Evolutionary conservation across 2,797 vertebrate genomes (phyloP), one percentile per base, ranked within the genome.

Genomic region (Coregonus ussuriensis): DNA sequence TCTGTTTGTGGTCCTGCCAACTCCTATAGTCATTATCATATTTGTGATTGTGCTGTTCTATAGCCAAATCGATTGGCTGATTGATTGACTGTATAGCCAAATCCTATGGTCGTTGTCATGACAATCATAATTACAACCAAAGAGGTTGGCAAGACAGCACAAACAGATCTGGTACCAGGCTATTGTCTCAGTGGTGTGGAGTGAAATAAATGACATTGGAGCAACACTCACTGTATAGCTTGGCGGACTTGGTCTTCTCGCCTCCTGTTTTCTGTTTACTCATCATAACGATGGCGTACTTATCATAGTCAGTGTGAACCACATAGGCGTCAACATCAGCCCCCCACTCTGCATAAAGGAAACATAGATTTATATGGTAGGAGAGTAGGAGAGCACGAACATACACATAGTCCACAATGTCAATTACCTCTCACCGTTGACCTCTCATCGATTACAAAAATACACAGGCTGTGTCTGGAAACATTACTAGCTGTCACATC

Each of bases 281-380:
- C 92, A 92, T 92, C 41, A 97, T 89, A 59, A 97, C 47, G 14
- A 98, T 94, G 9, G 95, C 95, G 0, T 97, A 98, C 82, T 98
- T 96, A 0, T 96, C 82, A 0, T 98, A 98, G 93, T 98, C 96
- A 16, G 97, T 97, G 85, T 93, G 94, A 59, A 95, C 94, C 79
- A 99, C 95, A 0, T 96, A 98, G 67, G 91, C 89, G 1, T 92
- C 92, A 70, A 97, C 88, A 31, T 94, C 93, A 3, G 87, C 4
- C 0, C 89, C 81, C 94, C 94, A 97, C 75, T 79, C 97, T 98
- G 89, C 62, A 63, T 63, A 74, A 69, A n/a, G 56, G 41, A 13
- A 47, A 47, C 41, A 47, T 47, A 9, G 9, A 47, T 9, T 13
- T 47, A 11, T 47, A 47, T 13, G 9, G 41, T 47, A 47, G 41